Percentiles rank a stretch among this genome's conserved stretches.
Conservation (phyloP, 1,140 invertebrate species). For the Argopecten irradians region DNA sequence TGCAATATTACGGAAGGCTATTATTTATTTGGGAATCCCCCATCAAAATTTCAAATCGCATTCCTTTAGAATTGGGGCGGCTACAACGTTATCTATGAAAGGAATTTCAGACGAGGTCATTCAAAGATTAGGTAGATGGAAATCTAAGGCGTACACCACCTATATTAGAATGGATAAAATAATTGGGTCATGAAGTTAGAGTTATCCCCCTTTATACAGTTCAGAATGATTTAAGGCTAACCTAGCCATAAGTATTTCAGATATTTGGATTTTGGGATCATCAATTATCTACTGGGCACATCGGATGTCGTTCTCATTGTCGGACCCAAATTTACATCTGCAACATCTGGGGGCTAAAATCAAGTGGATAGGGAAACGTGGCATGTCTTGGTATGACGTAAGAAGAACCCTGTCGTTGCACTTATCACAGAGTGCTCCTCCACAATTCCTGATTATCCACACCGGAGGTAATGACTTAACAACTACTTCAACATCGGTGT, state of each 20-base stretch:
- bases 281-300: conserved; percentile 6
- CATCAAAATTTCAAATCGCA: conserved; percentile 25
- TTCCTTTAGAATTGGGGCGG: conserved; percentile 45
- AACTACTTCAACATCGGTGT: not conserved
- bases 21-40: not conserved
- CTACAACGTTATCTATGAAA: conserved; percentile 28
- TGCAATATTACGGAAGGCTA: conserved; percentile 34
- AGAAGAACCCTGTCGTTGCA: not conserved
- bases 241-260: conserved; percentile 9
- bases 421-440: not conserved
- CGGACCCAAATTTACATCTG: not conserved
- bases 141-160: not conserved
- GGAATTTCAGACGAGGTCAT: not conserved
- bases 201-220: not conserved
- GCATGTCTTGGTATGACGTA: not conserved
- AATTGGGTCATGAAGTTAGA: not conserved
- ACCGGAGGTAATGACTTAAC: not conserved
- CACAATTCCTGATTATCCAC: not conserved
- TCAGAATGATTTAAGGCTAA: no score
- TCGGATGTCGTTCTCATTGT: not conserved
- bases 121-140: conserved; percentile 41
- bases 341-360: not conserved
- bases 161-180: not conserved
- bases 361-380: not conserved
- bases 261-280: not conserved